A percentile compares a stretch with the other conserved stretches of the same genome.
Conservation (phyloP, 1,140 invertebrate genomes). For the Armadillidium nasatum region DNA sequence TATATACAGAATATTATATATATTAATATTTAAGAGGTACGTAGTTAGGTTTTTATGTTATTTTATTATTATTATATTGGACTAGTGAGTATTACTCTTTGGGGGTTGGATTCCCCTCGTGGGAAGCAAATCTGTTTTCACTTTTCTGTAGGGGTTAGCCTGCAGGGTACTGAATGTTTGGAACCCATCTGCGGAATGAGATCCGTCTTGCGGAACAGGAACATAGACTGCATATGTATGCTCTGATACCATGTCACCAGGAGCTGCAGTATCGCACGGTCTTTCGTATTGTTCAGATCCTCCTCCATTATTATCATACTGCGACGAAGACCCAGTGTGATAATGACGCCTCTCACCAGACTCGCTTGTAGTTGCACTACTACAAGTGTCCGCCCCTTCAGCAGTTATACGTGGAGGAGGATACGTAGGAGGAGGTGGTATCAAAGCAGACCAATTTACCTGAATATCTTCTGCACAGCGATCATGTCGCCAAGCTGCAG, state of each 20-base stretch:
- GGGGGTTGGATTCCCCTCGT: background rate
- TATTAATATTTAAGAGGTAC: no score
- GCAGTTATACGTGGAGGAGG: constrained; percentile 32
- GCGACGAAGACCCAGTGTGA: constrained; percentile 17
- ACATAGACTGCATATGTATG: constrained; percentile 38
- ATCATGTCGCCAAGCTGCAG: constrained; percentile 27
- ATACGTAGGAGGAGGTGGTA: constrained; percentile 39
- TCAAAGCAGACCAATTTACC: constrained; percentile 36
- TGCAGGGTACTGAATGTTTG: constrained; percentile 1
- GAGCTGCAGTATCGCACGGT: background rate
- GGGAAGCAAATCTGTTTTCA: background rate
- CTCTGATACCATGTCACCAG: constrained; percentile 33
- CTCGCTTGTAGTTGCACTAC: constrained; percentile 27
- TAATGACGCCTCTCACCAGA: constrained; percentile 17
- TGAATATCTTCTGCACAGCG: constrained; percentile 30
- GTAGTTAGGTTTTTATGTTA: no score
- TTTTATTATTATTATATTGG: background rate
- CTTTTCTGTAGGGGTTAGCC: background rate
- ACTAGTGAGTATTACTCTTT: constrained; percentile 8
- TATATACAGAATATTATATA: no score
- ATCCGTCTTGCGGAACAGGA: background rate
- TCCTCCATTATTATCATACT: constrained; percentile 28
- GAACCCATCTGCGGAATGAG: background rate
- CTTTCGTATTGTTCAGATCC: constrained; percentile 28
- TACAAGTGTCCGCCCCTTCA: constrained; percentile 17